phyloP scores from a whole-genome alignment of 2,113 vertebrate species.

The Urocynchramus pylzowi region DNA sequence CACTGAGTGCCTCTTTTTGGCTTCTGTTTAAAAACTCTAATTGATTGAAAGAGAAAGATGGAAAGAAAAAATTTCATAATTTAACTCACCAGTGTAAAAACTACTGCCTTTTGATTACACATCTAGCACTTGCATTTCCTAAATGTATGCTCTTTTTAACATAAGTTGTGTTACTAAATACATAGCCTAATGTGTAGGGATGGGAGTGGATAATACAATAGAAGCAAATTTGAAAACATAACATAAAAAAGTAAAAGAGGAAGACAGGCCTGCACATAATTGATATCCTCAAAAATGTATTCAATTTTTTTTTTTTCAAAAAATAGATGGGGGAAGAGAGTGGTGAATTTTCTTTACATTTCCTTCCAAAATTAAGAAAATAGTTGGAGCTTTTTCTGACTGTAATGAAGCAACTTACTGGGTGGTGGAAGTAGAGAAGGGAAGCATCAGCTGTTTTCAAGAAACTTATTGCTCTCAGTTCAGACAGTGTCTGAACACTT shows the following conservation, averaged over 20 bases:
- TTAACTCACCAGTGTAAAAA: background rate
- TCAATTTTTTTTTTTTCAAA: background rate
- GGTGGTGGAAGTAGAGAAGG: background rate
- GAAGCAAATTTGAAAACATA: background rate
- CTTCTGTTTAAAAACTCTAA: background rate
- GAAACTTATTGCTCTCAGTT: background rate
- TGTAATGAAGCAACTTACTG: background rate
- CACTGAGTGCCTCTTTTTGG: background rate
- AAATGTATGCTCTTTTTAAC: background rate
- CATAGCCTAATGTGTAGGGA: background rate
- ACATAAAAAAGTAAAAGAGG: background rate
- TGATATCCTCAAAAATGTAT: background rate
- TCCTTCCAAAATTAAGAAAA: background rate
- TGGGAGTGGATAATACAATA: background rate
- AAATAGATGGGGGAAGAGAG: background rate
- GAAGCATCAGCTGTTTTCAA: background rate
- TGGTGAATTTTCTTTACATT: background rate
- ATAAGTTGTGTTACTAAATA: background rate
- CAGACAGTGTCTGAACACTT: background rate
- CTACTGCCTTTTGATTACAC: background rate
- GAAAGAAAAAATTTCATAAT: background rate
- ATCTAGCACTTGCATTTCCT: background rate
- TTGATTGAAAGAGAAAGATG: background rate
- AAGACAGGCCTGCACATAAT: background rate
- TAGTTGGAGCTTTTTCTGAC: background rate